These are phyloP conservation scores for Polydrusus pterygomalis DNA, from an alignment of 2,888 invertebrate species.

Conservation along the genomic window DNA sequence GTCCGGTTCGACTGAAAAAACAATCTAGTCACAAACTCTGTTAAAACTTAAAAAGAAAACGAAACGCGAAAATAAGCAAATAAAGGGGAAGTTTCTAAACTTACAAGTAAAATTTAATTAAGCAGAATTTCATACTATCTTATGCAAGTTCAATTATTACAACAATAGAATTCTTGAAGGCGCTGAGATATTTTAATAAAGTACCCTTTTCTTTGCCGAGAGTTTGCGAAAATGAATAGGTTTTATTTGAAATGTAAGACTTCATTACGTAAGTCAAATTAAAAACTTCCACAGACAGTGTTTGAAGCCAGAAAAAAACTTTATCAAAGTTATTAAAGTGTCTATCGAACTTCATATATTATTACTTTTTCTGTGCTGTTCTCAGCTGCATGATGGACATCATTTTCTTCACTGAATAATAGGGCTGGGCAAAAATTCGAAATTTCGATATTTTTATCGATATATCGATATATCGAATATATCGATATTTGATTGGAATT, in stretches of 20 bases:
- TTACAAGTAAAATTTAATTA: conserved; percentile 65
- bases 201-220: conserved; percentile 51
- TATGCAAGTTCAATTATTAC: conserved; percentile 67
- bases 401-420: too few relatives aligned
- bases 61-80: conserved; percentile 18
- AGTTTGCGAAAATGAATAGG: conserved; percentile 59
- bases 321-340: neutral
- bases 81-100: conserved; percentile 35
- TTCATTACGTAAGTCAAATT: conserved; percentile 60
- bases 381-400: neutral
- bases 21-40: conserved; percentile 37
- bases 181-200: conserved; percentile 67
- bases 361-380: neutral
- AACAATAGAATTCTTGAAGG: conserved; percentile 67
- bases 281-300: conserved; percentile 53
- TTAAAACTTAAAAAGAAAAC: conserved; percentile 27
- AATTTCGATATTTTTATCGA: too few relatives aligned
- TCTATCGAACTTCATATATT: neutral
- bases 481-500: too few relatives aligned
- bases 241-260: conserved; percentile 57
- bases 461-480: too few relatives aligned
- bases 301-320: conserved; percentile 5
- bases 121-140: conserved; percentile 63
- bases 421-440: too few relatives aligned
- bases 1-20: neutral